phyloP scores from a whole-genome alignment of 2,113 vertebrate species.

The Pluvialis apricaria region DNA sequence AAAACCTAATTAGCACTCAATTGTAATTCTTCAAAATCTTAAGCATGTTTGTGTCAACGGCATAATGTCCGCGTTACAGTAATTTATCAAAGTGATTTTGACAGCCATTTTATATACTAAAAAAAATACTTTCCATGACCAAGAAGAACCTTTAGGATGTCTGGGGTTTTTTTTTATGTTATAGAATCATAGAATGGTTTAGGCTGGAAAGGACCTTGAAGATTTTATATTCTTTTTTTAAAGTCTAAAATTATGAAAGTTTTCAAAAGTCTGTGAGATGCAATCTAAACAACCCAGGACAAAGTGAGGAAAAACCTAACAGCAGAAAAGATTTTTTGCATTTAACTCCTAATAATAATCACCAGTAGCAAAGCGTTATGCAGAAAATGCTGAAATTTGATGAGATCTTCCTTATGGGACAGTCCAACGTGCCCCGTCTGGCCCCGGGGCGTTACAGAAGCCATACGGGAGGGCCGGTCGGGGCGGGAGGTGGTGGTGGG shows the following conservation, averaged over 20 bases:
- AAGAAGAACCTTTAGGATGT: neutral
- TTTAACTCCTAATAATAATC: neutral
- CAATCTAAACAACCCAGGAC: neutral
- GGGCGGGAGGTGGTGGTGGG: too few species aligned
- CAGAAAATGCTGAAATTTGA: neutral
- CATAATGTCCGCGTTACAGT: neutral
- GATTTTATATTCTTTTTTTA: too few species aligned
- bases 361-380: neutral
- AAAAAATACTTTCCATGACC: neutral
- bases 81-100: neutral
- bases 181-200: too few species aligned
- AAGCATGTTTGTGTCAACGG: neutral
- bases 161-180: neutral
- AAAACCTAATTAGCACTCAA: neutral
- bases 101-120: neutral
- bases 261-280: neutral
- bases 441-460: neutral
- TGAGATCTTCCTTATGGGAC: neutral
- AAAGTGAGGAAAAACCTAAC: neutral
- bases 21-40: neutral
- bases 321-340: neutral
- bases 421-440: neutral
- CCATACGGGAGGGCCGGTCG: neutral
- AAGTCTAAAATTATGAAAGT: neutral
- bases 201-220: too few species aligned